phyloP scores from a whole-genome alignment of 2,888 invertebrate genomes.

The Idaea straminata region DNA sequence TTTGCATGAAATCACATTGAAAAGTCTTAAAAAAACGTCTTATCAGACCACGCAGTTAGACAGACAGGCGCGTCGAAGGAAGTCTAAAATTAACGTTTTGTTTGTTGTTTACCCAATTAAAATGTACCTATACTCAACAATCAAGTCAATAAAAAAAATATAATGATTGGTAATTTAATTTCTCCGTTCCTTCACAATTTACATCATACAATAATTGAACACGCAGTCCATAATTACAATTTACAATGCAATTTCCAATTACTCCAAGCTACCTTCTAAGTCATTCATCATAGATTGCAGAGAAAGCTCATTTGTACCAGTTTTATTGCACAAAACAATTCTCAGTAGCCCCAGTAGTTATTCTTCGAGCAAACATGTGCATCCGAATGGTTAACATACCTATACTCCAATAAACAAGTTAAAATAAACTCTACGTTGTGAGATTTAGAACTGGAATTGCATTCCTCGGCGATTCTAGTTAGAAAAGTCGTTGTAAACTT shows the following conservation, averaged over 20 bases:
- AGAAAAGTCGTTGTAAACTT: neutral
- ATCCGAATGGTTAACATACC: slow-evolving; percentile 5
- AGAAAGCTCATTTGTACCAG: slow-evolving; percentile 26
- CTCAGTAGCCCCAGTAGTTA: slow-evolving; percentile 19
- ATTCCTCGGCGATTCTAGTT: neutral
- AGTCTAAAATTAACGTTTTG: no score
- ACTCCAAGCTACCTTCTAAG: neutral
- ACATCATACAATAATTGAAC: no score
- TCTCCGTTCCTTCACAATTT: no score
- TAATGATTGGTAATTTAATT: no score
- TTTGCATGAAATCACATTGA: no score
- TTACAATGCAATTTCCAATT: neutral
- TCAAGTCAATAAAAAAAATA: no score
- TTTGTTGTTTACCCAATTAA: no score
- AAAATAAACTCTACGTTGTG: slow-evolving; percentile 14
- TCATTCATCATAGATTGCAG: slow-evolving; percentile 9
- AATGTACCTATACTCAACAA: no score
- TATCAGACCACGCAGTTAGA: no score
- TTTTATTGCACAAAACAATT: slow-evolving; percentile 22
- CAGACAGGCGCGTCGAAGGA: no score
- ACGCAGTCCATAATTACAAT: no score
- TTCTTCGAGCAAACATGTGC: slow-evolving; percentile 24
- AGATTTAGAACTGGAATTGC: neutral
- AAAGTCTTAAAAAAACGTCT: no score
- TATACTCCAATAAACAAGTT: slow-evolving; percentile 2